These are phyloP conservation scores for Hemibagrus wyckioides DNA, from an alignment of 2,113 vertebrate genomes.

Conservation along the genomic window DNA sequence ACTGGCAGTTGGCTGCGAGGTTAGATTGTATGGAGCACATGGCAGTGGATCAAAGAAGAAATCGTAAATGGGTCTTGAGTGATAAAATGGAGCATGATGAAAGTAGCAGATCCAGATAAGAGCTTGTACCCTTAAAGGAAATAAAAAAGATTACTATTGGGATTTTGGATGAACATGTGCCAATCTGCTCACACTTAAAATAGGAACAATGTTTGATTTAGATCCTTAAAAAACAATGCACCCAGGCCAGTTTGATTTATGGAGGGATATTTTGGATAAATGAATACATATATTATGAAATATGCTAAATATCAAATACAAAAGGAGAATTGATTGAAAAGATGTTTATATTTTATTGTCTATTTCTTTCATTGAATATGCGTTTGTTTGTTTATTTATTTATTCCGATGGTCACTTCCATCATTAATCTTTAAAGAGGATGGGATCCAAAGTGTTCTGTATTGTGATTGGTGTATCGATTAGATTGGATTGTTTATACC, in stretches of 20 bases:
- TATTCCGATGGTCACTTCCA: not conserved
- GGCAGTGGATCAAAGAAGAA: constrained; percentile 6
- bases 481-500: not conserved
- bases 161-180: not conserved
- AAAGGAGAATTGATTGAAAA: too few relatives aligned
- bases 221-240: not conserved
- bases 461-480: not conserved
- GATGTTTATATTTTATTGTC: not conserved
- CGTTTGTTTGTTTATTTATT: not conserved
- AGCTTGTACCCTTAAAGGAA: not conserved
- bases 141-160: not conserved
- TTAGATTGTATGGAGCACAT: constrained; percentile 17
- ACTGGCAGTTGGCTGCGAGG: constrained; percentile 20
- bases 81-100: constrained; percentile 32
- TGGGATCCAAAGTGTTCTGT: not conserved
- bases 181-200: not conserved
- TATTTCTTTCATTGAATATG: not conserved
- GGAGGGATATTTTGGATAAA: not conserved
- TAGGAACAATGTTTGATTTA: not conserved
- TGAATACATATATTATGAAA: not conserved
- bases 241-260: not conserved
- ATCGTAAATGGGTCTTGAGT: constrained; percentile 1
- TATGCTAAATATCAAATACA: not conserved
- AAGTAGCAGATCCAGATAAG: constrained; percentile 9
- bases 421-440: not conserved